phyloP scores from a whole-genome alignment of 1,140 invertebrate genomes.

The Whitmania pigra region DNA sequence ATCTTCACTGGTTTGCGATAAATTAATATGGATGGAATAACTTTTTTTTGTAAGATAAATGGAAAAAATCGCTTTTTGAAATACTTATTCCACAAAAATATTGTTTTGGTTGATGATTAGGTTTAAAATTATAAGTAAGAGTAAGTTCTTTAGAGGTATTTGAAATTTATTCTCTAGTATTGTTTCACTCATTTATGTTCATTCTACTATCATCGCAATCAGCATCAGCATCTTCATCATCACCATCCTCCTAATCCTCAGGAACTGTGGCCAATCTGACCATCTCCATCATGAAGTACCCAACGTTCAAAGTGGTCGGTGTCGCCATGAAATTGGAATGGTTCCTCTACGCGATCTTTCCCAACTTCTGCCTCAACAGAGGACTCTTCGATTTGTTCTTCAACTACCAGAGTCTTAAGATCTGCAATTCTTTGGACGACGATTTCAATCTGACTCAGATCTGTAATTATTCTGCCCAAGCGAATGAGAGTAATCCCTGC shows the following conservation, averaged over 20 bases:
- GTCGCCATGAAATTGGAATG: slow-evolving; percentile 32
- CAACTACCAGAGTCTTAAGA: slow-evolving; percentile 32
- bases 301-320: slow-evolving; percentile 31
- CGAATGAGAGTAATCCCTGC: too few relatives aligned
- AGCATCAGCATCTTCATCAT: not conserved
- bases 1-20: slow-evolving; percentile 24
- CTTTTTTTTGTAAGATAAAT: too few relatives aligned
- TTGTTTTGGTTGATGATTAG: too few relatives aligned
- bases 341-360: slow-evolving; percentile 39
- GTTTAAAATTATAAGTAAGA: too few relatives aligned
- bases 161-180: too few relatives aligned
- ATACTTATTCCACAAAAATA: too few relatives aligned
- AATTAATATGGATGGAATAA: too few relatives aligned
- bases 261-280: slow-evolving; percentile 34
- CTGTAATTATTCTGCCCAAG: not conserved
- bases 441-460: not conserved
- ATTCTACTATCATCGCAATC: not conserved
- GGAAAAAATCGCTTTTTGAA: too few relatives aligned
- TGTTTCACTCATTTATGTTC: too few relatives aligned
- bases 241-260: slow-evolving; percentile 14
- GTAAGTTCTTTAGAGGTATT: too few relatives aligned
- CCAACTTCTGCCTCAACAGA: slow-evolving; percentile 37
- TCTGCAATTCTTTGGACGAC: slow-evolving; percentile 14
- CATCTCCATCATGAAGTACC: slow-evolving; percentile 34
- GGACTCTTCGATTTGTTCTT: slow-evolving; percentile 36